phyloP scores from a whole-genome alignment of 2,113 vertebrate genomes.

The Puma concolor region DNA sequence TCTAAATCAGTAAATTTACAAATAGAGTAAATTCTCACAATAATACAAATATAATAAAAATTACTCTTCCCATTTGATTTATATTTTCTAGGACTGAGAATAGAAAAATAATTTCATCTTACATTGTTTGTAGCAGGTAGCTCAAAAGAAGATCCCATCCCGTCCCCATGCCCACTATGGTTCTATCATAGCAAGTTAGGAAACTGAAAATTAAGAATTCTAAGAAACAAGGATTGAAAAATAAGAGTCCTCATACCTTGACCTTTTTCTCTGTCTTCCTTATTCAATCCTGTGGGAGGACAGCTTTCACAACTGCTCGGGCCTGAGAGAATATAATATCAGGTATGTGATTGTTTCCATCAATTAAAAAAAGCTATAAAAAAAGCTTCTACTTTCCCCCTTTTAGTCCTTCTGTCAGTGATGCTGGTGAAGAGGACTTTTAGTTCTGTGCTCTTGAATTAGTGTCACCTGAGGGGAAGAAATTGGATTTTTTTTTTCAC shows the following conservation, averaged over 20 bases:
- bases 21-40: neutral
- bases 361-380: neutral
- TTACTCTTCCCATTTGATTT: neutral
- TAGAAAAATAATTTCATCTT: neutral
- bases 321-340: conserved; percentile 36
- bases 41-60: neutral
- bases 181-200: neutral
- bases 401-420: neutral
- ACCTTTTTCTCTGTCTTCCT: conserved; percentile 46
- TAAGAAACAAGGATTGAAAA: neutral
- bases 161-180: too few species aligned
- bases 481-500: neutral
- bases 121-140: neutral
- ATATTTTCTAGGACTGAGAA: neutral
- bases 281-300: conserved; percentile 26
- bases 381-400: neutral
- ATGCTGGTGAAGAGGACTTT: neutral
- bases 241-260: conserved; percentile 15
- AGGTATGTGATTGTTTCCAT: neutral
- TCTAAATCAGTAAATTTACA: conserved; percentile 9
- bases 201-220: conserved; percentile 29
- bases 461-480: neutral
- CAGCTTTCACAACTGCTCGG: conserved; percentile 31
- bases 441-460: neutral
- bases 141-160: neutral